Conservation (phyloP, 2,797 vertebrate species). For the Pseudomugil gertrudae region DNA sequence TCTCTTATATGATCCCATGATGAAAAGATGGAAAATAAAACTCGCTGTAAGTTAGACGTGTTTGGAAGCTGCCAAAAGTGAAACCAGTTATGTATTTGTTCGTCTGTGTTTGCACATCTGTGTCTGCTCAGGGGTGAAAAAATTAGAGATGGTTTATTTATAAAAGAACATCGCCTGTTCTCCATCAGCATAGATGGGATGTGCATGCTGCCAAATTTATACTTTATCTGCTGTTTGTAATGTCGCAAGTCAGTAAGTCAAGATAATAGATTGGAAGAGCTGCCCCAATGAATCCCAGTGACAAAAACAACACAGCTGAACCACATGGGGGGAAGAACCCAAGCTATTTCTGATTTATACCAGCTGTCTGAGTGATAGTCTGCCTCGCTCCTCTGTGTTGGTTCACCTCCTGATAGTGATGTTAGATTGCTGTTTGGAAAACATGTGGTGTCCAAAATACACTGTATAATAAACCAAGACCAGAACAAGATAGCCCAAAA, state of each 20-base stretch:
- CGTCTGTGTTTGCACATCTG: conserved; percentile 40
- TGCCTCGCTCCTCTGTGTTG: conserved; percentile 7
- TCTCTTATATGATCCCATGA: conserved; percentile 41
- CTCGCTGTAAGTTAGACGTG: conserved; percentile 1
- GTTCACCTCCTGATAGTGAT: conserved; percentile 34
- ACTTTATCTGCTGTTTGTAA: conserved; percentile 61
- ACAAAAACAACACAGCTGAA: conserved; percentile 31
- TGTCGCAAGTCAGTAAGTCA: conserved; percentile 19
- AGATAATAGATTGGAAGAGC: conserved; percentile 38
- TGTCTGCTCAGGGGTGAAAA: conserved; percentile 44
- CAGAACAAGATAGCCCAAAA: conserved; percentile 28
- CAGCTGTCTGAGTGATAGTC: conserved; percentile 29
- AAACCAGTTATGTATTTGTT: conserved; percentile 6
- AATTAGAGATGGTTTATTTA: conserved; percentile 51
- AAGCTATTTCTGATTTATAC: conserved; percentile 36
- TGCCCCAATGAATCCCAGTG: conserved; percentile 35
- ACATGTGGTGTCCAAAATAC: conserved; percentile 18
- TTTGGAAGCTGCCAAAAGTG: conserved; percentile 19
- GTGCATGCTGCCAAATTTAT: conserved; percentile 45
- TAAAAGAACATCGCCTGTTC: conserved; percentile 49
- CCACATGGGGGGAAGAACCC: neutral
- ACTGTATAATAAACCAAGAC: conserved; percentile 21
- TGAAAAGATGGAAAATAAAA: conserved; percentile 55
- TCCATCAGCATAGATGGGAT: conserved; percentile 41
- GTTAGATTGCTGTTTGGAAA: conserved; percentile 22